These are phyloP conservation scores for Lepidotrigona ventralis DNA, from an alignment of 1,140 invertebrate species.

Conservation along the genomic window DNA sequence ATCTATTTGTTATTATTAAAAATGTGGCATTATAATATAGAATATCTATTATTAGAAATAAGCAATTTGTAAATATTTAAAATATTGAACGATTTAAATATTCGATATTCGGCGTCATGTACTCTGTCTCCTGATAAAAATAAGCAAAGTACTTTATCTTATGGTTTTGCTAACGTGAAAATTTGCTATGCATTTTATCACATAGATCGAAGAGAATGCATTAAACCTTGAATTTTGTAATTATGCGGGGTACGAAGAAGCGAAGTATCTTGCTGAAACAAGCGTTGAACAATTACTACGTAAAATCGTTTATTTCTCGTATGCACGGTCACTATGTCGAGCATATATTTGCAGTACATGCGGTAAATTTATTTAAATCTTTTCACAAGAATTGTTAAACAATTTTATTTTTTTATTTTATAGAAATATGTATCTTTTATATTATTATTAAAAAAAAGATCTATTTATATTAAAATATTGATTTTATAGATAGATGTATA, in stretches of 20 bases:
- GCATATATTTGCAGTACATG: conserved; percentile 61
- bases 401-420: not conserved
- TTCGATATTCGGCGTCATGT: not conserved
- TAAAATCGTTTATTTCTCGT: conserved; percentile 37
- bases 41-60: too few species aligned
- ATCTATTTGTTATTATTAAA: too few species aligned
- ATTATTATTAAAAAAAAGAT: too few species aligned
- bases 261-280: conserved; percentile 50
- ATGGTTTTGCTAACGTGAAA: too few species aligned
- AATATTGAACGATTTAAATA: not conserved
- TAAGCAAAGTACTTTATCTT: not conserved
- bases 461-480: too few species aligned
- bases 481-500: too few species aligned
- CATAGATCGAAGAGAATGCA: conserved; percentile 54
- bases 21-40: too few species aligned
- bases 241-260: conserved; percentile 21
- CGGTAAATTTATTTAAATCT: conserved; percentile 47
- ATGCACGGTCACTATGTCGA: conserved; percentile 55
- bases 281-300: conserved; percentile 59
- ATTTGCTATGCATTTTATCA: not conserved
- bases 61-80: not conserved
- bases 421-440: not conserved
- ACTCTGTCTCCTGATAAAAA: not conserved
- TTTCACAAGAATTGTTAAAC: not conserved
- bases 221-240: conserved; percentile 36